These are phyloP conservation scores for Dicyrtoma fusca DNA, from an alignment of 2,888 invertebrate species.

Conservation along the genomic window DNA sequence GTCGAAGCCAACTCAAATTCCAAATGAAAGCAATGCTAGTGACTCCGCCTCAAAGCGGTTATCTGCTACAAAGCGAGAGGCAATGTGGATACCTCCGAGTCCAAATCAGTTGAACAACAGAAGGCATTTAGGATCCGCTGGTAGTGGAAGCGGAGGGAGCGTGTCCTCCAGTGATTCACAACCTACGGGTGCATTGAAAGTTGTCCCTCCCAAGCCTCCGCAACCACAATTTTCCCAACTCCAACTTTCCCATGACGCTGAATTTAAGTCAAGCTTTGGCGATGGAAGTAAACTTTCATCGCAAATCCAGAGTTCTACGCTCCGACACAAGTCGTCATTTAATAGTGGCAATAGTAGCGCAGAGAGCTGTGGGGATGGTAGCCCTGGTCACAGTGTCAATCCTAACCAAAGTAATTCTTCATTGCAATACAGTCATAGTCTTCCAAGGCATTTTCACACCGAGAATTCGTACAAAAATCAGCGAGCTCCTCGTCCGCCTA, in stretches of 20 bases:
- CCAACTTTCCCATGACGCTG: no score
- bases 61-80: conserved; percentile 43
- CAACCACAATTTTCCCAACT: conserved; percentile 44
- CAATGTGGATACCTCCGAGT: conserved; percentile 52
- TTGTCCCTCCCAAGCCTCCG: conserved; percentile 46
- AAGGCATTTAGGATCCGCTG: conserved; percentile 14
- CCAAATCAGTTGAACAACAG: conserved; percentile 47
- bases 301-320: conserved; percentile 36
- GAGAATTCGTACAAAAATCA: conserved; percentile 51
- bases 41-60: neutral
- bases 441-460: conserved; percentile 53
- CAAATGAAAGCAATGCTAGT: conserved; percentile 11
- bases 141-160: neutral
- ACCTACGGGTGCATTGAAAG: conserved; percentile 31
- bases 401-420: conserved; percentile 6
- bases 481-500: conserved; percentile 47
- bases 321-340: conserved; percentile 52
- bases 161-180: conserved; percentile 19
- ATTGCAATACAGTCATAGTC: conserved; percentile 41
- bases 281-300: conserved; percentile 18
- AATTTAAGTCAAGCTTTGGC: conserved; percentile 30
- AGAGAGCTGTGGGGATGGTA: neutral
- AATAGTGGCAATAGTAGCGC: conserved; percentile 28
- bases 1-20: neutral
- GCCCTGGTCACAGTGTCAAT: neutral